Conservation (phyloP, 1,140 invertebrate species). For the Homarus americanus region DNA sequence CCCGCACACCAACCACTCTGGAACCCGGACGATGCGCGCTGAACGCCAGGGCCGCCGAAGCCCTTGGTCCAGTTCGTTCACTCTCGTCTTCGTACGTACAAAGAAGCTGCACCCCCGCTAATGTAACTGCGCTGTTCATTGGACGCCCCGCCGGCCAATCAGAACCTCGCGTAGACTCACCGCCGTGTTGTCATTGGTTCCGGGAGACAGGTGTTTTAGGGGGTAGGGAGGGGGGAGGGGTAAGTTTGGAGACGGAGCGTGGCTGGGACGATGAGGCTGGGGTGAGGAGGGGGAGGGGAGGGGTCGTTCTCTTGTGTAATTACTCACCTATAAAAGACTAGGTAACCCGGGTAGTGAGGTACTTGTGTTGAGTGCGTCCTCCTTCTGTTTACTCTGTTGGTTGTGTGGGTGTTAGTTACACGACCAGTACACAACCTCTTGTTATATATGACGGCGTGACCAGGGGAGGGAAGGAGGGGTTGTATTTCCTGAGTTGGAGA, state of each 20-base stretch:
- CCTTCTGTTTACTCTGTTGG: too few relatives aligned
- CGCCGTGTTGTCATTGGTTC: constrained; percentile 33
- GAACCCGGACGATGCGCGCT: not conserved
- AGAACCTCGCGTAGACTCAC: constrained; percentile 7
- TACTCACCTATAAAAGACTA: constrained; percentile 63
- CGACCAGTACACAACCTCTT: constrained; percentile 14
- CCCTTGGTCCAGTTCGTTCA: constrained; percentile 62
- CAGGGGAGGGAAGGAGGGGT: not conserved
- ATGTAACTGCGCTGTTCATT: constrained; percentile 41
- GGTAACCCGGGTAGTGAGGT: constrained; percentile 65
- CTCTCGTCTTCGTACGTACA: constrained; percentile 64
- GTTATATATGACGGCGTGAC: not conserved
- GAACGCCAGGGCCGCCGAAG: not conserved
- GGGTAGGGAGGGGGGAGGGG: not conserved
- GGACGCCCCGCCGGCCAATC: constrained; percentile 12
- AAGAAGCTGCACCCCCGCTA: constrained; percentile 62
- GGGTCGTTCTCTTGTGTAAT: constrained; percentile 42
- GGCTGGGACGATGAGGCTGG: too few relatives aligned
- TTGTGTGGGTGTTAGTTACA: not conserved
- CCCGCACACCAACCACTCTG: not conserved
- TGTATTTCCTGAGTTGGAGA: constrained; percentile 20
- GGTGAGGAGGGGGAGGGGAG: not conserved
- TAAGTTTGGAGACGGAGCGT: too few relatives aligned
- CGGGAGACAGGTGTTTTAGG: constrained; percentile 40
- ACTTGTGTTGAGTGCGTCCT: too few relatives aligned